Evolutionary conservation across 2,113 vertebrate genomes (phyloP), one percentile per base, ranked within the genome.

Genomic region (Probosciger aterrimus): DNA sequence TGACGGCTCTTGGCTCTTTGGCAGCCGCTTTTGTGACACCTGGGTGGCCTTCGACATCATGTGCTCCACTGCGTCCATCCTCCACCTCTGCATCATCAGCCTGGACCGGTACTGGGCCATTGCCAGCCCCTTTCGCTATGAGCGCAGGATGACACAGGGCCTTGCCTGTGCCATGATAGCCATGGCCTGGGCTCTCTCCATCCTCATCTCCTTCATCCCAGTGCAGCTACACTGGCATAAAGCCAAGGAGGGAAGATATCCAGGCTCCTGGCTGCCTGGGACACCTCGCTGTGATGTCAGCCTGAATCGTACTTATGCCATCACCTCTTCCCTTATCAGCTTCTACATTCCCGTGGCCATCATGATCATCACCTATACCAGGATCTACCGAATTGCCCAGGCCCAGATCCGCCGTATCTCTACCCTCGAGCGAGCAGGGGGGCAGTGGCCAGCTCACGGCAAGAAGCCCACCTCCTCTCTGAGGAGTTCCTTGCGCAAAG

Each of bases 41-140:
- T 99, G 98, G 98, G 98, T 98, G 68, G 98, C 98, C 39, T 99
- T 98, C 0, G 98, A 98, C 97, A 98, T 98, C 82, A 98, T 98
- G 98, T 98, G 98, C 85, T 98, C 98, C 88, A 98, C 98, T 0
- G 97, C 98, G 23, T 99, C 98, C 88, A 98, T 98, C 88, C 98
- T 98, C 20, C 98, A 98, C 91, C 97, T 99, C 86, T 98, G 98
- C 95, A 98, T 99, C 90, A 98, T 99, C 95, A 98, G 98, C 83
- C 96, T 99, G 94, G 98, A 99, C 93, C 96, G 98, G 25, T 99
- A 98, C 96, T 98, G 98, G 98, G 98, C 98, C 93, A 98, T 98
- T 2, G 95, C 98, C 68, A 98, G 98, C 82, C 98, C 98, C 35
- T 98, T 99, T 62, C 97, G 96, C 62, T 98, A 98, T 2, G 97